These are phyloP conservation scores for Hipposideros larvatus DNA, from an alignment of 2,797 vertebrate species.

Conservation along the genomic window DNA sequence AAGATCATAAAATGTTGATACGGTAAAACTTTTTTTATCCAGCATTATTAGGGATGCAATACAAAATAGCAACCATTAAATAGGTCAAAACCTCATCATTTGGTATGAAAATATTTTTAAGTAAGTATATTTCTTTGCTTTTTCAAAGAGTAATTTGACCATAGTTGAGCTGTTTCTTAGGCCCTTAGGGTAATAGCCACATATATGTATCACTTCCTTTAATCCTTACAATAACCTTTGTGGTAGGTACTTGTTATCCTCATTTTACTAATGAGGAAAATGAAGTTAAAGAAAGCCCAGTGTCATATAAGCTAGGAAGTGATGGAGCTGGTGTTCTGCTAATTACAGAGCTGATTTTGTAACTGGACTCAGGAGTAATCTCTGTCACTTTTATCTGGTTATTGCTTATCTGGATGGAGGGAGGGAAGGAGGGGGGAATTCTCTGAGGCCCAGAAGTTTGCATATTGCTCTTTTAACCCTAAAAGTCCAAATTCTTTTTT, in stretches of 20 bases:
- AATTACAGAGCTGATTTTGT: not conserved
- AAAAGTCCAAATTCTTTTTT: not conserved
- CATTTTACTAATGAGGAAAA: not conserved
- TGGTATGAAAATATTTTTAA: conserved; percentile 30
- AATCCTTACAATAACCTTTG: not conserved
- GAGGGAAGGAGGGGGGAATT: not conserved
- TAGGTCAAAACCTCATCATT: not conserved
- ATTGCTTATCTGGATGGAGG: not conserved
- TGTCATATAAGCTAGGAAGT: not conserved
- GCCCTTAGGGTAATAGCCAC: not conserved
- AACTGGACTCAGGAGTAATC: not conserved
- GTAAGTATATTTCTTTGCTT: not conserved
- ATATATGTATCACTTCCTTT: not conserved
- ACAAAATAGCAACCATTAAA: not conserved
- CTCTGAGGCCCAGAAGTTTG: not conserved
- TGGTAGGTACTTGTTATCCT: not conserved
- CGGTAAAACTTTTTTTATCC: not conserved
- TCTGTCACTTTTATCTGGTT: not conserved
- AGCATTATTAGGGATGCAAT: not conserved
- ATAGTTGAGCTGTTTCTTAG: not conserved
- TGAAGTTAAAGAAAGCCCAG: not conserved
- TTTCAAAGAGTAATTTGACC: not conserved
- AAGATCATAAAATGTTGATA: not conserved
- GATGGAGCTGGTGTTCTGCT: not conserved
- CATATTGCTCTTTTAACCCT: not conserved